Base-by-base conservation (phyloP, 2,797 vertebrate species). In the Diplodus sargus region DNA sequence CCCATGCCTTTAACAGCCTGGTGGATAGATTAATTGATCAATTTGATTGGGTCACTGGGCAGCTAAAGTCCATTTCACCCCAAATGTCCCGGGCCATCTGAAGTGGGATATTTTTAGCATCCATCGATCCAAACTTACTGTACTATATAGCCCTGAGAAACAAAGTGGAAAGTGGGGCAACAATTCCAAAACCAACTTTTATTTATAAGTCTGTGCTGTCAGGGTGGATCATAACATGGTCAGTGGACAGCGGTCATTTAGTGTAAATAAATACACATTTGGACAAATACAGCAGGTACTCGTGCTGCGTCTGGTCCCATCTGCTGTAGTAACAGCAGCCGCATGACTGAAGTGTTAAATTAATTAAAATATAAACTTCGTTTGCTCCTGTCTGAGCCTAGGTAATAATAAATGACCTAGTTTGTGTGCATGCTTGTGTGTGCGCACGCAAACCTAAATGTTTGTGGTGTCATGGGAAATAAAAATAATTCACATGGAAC, bases 91-190 rank as follows among this genome's bases (percentile, higher is more conserved):
- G 75, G 77, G 74, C 80, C 52, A 74, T 90, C 86, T 85, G 73
- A 84, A 82, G 68, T 48, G 65, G 49, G 59, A 61, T 93, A 39
- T 39, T 39, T 39, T 39, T 39, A 39, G 39, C 39, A 39, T 39
- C 39, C 39, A 39, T 39, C 61, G 70, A 90, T 93, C 86, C 78
- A 90, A 90, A 91, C 22, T 78, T 77, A 84, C 65, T 70, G 77
- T 78, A 79, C 75, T 85, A 63, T 42, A 73, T 51, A 65, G 57
- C 70, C 65, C 39, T 8, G 53, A 77, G 70, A 76, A 62, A 52
- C 25, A 73, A 52, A 8, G 25, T 30, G 56, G 56, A 82, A 77
- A 89, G 49, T 67, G 39, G 80, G 70, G 43, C 81, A 82, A 45
- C 66, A 63, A 47, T 61, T 67, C 43, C 20, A 68, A 74, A 78